Evolutionary conservation across 2,888 invertebrate genomes (phyloP), one percentile per base, ranked within the genome.

Genomic region (Athalia circularis): DNA sequence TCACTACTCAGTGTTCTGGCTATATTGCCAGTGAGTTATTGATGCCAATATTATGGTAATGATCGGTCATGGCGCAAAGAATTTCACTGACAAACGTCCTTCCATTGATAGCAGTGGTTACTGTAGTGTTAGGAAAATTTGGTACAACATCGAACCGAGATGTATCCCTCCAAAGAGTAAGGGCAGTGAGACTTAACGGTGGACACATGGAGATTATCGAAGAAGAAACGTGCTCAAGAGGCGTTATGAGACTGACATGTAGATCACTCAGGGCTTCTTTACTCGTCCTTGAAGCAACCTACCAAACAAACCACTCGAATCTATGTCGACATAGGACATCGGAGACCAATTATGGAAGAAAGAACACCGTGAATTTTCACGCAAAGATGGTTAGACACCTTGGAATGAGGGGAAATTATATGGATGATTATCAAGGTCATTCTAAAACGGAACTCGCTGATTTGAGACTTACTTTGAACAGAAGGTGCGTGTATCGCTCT

Each of bases 131-230:
- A 72, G 64, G 83, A 76, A 79, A 78, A 79, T 77, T 83, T 81
- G 74, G 54, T 78, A 80, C 8, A 79, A 80, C n/a, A 29, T 65
- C 80, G 61, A 81, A 81, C 50, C 83, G 79, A 43, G 59, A 84
- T 3, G 81, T 85, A 9, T 82, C 84, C 72, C 79, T 79, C 15
- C 82, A 85, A 48, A 83, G 84, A 11, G 80, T 86, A 59, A 85
- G 82, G 13, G 85, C 83, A 8, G 83, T 87, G 15, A 81, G 80
- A 65, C 80, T 88, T 4, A 62, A 57, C 7, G 84, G 86, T 3
- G 82, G 85, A 8, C 86, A 85, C 76, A 88, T 90, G 88, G 90
- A 90, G 77, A 82, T 89, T 61, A 84, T 90, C 8, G 84, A 88
- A 65, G 89, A 90, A 77, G 85, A 85, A 3, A 85, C 85, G 7